These are phyloP conservation scores for Thunnus thynnus DNA, from an alignment of 2,113 vertebrate genomes.

Conservation along the genomic window DNA sequence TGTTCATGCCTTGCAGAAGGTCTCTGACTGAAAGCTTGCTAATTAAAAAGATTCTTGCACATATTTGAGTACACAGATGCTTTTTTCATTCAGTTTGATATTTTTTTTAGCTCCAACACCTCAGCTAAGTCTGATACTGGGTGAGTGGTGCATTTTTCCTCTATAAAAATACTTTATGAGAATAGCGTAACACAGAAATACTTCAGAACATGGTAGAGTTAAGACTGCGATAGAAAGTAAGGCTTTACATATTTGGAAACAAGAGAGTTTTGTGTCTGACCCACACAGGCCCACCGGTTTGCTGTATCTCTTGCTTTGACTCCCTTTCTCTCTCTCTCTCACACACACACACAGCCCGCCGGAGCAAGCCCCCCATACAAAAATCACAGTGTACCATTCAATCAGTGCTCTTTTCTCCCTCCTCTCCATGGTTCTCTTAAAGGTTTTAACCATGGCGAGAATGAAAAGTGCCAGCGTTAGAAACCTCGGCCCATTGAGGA, in stretches of 20 bases:
- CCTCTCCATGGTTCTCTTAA: conserved; percentile 83
- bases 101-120: no score
- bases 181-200: neutral
- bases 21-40: no score
- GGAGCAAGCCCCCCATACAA: conserved; percentile 75
- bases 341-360: conserved; percentile 18
- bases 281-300: conserved; percentile 1
- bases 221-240: neutral
- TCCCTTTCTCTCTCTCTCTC: neutral
- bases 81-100: no score
- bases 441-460: conserved; percentile 85
- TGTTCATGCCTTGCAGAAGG: no score
- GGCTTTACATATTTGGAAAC: neutral
- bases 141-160: neutral
- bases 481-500: conserved; percentile 89
- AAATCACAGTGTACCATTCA: conserved; percentile 85
- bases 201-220: no score
- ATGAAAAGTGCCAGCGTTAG: conserved; percentile 88
- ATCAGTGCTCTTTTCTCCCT: conserved; percentile 70
- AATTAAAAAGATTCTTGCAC: no score
- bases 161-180: neutral
- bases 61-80: no score
- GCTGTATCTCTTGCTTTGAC: conserved; percentile 17
- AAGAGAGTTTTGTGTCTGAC: conserved; percentile 19
- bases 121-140: no score